Conservation (phyloP, 2,888 invertebrate genomes). For the Nudaria mundana region DNA sequence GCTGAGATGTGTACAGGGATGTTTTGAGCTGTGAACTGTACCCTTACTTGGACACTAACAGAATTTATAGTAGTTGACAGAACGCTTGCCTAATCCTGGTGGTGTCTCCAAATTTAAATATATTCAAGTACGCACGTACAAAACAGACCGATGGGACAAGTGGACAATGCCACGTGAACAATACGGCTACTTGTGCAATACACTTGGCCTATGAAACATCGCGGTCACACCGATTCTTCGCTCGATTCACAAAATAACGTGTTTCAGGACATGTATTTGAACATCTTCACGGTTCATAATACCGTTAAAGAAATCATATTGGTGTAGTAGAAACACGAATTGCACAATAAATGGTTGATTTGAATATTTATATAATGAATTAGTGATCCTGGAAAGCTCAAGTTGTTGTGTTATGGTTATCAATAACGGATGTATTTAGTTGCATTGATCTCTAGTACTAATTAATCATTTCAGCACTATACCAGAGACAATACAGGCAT, state of each 20-base stretch:
- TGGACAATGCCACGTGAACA: conserved; percentile 77
- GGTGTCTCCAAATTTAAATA: conserved; percentile 81
- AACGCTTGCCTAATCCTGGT: conserved; percentile 73
- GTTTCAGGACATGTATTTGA: conserved; percentile 39
- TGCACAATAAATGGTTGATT: conserved; percentile 18
- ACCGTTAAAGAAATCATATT: conserved; percentile 32
- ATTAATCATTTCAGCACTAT: no score
- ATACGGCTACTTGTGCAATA: conserved; percentile 72
- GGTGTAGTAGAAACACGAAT: conserved; percentile 28
- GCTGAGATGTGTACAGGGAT: conserved; percentile 62
- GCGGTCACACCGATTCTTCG: conserved; percentile 64
- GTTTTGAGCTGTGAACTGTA: conserved; percentile 69
- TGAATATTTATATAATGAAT: conserved; percentile 17
- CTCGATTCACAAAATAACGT: conserved; percentile 44
- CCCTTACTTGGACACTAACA: conserved; percentile 56
- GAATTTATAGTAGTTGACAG: conserved; percentile 67
- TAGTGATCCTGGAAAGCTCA: conserved; percentile 26
- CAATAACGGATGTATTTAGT: conserved; percentile 14
- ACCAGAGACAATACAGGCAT: no score
- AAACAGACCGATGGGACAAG: conserved; percentile 56
- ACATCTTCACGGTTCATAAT: conserved; percentile 40
- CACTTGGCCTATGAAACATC: conserved; percentile 59
- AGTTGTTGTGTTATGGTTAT: conserved; percentile 16
- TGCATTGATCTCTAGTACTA: conserved; percentile 7
- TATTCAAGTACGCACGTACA: conserved; percentile 81